These are phyloP conservation scores for Otus scops DNA, from an alignment of 2,797 vertebrate species.

Conservation along the genomic window DNA sequence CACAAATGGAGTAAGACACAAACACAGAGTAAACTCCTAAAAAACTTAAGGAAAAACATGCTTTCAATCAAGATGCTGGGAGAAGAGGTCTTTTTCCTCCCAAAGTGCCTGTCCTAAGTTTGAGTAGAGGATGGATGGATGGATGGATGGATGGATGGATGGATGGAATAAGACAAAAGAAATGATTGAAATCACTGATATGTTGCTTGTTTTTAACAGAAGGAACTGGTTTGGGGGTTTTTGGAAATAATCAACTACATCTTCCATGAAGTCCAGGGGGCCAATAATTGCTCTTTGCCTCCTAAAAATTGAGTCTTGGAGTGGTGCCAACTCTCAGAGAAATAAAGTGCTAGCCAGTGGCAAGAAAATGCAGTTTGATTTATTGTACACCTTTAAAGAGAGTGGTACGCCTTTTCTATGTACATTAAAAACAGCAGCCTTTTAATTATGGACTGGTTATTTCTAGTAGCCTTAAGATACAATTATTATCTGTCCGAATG, in stretches of 20 bases:
- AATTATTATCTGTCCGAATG: neutral
- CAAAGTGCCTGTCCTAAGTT: neutral
- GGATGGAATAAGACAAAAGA: neutral
- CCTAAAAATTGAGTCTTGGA: slow-evolving; percentile 9
- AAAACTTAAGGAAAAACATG: neutral
- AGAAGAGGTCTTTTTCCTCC: neutral
- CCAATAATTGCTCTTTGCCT: neutral
- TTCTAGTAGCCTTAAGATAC: slow-evolving; percentile 44
- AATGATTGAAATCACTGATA: neutral
- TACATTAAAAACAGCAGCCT: slow-evolving; percentile 37
- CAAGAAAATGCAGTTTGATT: slow-evolving; percentile 47
- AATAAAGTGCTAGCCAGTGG: slow-evolving; percentile 39
- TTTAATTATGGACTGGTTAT: slow-evolving; percentile 59
- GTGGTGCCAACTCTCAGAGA: neutral
- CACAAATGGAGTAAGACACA: neutral
- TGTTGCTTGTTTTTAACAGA: neutral
- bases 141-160: neutral
- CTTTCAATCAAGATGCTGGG: neutral
- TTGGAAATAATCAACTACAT: neutral
- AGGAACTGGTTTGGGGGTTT: neutral
- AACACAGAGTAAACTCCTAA: neutral
- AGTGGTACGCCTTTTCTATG: neutral
- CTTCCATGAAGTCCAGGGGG: neutral
- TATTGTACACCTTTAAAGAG: slow-evolving; percentile 33
- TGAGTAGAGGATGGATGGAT: neutral